These are phyloP conservation scores for Eupelmus urozonus DNA, from an alignment of 2,888 invertebrate genomes.

Conservation along the genomic window DNA sequence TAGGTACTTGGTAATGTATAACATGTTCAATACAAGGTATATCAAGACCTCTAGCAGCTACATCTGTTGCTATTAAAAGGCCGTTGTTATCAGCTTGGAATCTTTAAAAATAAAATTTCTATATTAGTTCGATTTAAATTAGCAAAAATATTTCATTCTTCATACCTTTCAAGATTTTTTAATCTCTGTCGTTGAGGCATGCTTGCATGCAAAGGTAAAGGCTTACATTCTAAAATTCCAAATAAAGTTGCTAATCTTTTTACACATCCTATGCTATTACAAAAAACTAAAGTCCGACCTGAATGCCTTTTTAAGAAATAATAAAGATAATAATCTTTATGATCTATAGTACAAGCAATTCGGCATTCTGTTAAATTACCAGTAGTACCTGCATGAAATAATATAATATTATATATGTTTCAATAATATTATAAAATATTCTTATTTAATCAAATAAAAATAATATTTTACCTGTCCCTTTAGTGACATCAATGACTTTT, in stretches of 20 bases:
- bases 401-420: conserved; percentile 30
- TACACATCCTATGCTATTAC: conserved; percentile 95
- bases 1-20: conserved; percentile 97
- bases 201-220: conserved; percentile 89
- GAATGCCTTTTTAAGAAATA: conserved; percentile 92
- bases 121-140: not conserved
- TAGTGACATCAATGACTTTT: conserved; percentile 95
- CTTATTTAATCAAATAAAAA: conserved; percentile 50
- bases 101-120: conserved; percentile 74
- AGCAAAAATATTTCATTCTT: not conserved
- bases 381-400: conserved; percentile 83
- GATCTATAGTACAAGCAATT: conserved; percentile 86
- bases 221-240: conserved; percentile 84
- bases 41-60: conserved; percentile 97
- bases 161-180: conserved; percentile 91
- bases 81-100: conserved; percentile 86
- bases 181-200: conserved; percentile 97
- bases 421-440: conserved; percentile 67
- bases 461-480: conserved; percentile 81
- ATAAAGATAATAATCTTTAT: conserved; percentile 95
- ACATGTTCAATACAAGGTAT: conserved; percentile 96
- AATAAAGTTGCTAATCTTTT: conserved; percentile 86
- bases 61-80: conserved; percentile 95
- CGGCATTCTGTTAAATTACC: conserved; percentile 90
- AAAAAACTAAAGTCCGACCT: conserved; percentile 95